A percentile compares a stretch with the other conserved stretches of the same genome.
These are phyloP conservation scores for Lanius collurio DNA, from an alignment of 2,113 vertebrate genomes.

Conservation along the genomic window DNA sequence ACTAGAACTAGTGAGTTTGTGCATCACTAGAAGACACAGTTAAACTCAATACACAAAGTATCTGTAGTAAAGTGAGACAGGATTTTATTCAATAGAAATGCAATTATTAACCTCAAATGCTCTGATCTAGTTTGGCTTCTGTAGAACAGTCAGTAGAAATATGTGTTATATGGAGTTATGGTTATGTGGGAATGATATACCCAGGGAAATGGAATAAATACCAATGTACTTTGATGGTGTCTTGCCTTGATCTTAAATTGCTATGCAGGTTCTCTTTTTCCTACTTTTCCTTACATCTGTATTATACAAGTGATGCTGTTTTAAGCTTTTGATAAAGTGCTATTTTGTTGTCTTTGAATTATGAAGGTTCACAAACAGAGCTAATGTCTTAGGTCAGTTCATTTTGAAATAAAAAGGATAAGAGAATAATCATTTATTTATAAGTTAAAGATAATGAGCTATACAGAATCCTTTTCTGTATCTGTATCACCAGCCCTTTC, in stretches of 20 bases:
- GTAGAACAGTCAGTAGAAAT: not conserved
- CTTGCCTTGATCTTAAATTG: not conserved
- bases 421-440: not conserved
- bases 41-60: not conserved
- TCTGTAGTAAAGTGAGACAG: not conserved
- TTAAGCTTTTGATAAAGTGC: not conserved
- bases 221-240: not conserved
- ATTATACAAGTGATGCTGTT: not conserved
- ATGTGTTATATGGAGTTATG: not conserved
- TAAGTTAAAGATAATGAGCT: not conserved
- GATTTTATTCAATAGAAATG: not conserved
- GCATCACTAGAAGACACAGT: not conserved
- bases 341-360: not conserved
- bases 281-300: not conserved
- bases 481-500: not conserved
- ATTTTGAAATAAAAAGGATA: not conserved
- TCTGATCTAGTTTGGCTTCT: not conserved
- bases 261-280: not conserved
- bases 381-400: not conserved
- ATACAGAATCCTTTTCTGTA: not conserved
- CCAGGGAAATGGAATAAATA: not conserved
- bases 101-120: not conserved
- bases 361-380: not conserved
- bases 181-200: not conserved
- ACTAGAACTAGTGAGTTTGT: not conserved